Evolutionary conservation across 2,113 vertebrate species (phyloP).

Genomic region (Hippocampus comes): DNA sequence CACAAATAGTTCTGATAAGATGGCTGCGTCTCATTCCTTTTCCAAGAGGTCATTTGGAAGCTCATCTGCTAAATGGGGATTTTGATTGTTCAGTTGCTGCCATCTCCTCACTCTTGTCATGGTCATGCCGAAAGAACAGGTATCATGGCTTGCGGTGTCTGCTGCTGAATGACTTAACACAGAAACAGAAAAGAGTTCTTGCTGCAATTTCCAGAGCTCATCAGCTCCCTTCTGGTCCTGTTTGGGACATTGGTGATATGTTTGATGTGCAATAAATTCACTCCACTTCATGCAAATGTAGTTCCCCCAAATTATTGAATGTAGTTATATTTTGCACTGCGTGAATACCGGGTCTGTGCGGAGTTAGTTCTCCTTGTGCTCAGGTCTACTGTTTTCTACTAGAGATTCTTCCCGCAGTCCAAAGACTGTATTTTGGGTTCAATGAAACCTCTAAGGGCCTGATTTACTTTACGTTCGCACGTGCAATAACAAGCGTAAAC

Average conservation of each 20-base stretch:
- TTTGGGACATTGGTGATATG: not conserved
- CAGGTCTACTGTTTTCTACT: no score
- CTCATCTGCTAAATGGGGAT: conserved; percentile 63
- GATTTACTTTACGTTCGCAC: not conserved
- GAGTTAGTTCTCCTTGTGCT: not conserved
- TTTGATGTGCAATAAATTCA: not conserved
- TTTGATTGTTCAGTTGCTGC: conserved; percentile 44
- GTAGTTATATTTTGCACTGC: not conserved
- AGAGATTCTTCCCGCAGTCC: not conserved
- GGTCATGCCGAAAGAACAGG: conserved; percentile 48
- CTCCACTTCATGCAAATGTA: not conserved
- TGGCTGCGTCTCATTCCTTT: conserved; percentile 42
- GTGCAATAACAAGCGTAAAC: no score
- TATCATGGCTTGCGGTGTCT: conserved; percentile 60
- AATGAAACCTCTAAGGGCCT: not conserved
- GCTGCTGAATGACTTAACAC: conserved; percentile 55
- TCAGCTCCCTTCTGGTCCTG: not conserved
- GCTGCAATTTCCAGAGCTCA: conserved; percentile 19
- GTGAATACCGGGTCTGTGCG: no score
- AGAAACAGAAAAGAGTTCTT: conserved; percentile 44
- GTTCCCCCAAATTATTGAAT: not conserved
- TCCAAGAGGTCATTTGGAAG: conserved; percentile 46
- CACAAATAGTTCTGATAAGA: conserved; percentile 34
- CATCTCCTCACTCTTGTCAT: conserved; percentile 60
- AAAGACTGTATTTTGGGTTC: not conserved